A percentile compares a stretch with the other conserved stretches of the same genome.
phyloP scores from a whole-genome alignment of 2,888 invertebrate species.

The Gisinianus flammeolus region DNA sequence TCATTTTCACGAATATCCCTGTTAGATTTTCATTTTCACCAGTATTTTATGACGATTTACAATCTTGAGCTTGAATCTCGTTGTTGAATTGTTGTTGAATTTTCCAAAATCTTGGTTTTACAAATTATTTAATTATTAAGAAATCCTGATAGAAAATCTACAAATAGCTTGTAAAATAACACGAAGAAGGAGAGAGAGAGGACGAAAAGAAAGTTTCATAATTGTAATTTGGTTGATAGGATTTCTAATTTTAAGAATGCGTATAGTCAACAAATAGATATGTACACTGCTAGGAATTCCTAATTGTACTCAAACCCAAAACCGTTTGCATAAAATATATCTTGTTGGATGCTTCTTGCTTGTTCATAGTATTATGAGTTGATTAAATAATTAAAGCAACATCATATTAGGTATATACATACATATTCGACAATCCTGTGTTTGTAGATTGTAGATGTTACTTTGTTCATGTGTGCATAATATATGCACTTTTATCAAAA shows the following conservation, averaged over 20 bases:
- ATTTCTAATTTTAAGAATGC: constrained; percentile 23
- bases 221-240: constrained; percentile 14
- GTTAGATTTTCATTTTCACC: not conserved
- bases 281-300: not conserved
- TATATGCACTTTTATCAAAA: too few species aligned
- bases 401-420: too few species aligned
- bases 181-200: not conserved
- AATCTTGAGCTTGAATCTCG: not conserved
- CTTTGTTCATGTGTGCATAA: too few species aligned
- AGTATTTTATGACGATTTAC: not conserved
- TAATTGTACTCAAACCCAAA: not conserved
- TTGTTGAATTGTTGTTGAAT: not conserved
- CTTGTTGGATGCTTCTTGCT: too few species aligned
- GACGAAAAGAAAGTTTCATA: constrained; percentile 21
- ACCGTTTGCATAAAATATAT: too few species aligned
- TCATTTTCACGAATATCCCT: not conserved
- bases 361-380: too few species aligned
- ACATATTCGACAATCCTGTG: too few species aligned
- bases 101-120: not conserved
- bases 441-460: too few species aligned
- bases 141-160: not conserved
- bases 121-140: not conserved
- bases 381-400: too few species aligned
- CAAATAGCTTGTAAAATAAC: not conserved
- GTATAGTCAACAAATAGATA: not conserved